Evolutionary conservation across 2,888 invertebrate species (phyloP).

Genomic region (Drosophila neotestacea): DNA sequence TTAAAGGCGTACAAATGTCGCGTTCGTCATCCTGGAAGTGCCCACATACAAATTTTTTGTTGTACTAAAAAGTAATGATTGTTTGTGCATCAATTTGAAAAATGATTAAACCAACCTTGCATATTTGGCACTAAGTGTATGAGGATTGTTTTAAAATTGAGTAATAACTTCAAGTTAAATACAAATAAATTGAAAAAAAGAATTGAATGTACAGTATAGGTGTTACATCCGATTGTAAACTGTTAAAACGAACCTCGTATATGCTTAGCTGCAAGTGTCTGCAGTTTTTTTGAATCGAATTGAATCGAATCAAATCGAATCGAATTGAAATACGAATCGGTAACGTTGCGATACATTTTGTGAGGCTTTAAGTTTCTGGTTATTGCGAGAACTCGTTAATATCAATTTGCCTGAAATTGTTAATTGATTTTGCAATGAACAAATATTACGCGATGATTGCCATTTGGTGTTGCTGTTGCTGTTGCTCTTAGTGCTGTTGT

Average conservation of each 20-base stretch:
- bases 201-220: not conserved
- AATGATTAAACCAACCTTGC: not conserved
- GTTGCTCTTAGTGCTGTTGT: slow-evolving; percentile 25
- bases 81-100: not conserved
- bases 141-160: not conserved
- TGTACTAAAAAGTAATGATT: no score
- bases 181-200: not conserved
- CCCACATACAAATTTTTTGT: no score
- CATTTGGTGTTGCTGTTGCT: slow-evolving; percentile 27
- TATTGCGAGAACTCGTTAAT: slow-evolving; percentile 80
- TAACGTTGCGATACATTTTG: slow-evolving; percentile 49
- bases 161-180: not conserved
- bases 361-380: slow-evolving; percentile 54
- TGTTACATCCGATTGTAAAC: not conserved
- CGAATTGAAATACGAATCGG: slow-evolving; percentile 32
- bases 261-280: slow-evolving; percentile 33
- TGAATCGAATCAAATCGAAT: slow-evolving; percentile 17
- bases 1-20: no score
- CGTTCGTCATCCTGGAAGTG: no score
- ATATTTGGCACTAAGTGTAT: no score
- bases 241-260: slow-evolving; percentile 12
- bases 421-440: slow-evolving; percentile 83
- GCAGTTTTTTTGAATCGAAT: slow-evolving; percentile 17
- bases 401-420: slow-evolving; percentile 82
- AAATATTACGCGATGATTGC: slow-evolving; percentile 77